Evolutionary conservation across 2,113 vertebrate genomes (phyloP).

Genomic region (Oxygymnocypris stewartii): DNA sequence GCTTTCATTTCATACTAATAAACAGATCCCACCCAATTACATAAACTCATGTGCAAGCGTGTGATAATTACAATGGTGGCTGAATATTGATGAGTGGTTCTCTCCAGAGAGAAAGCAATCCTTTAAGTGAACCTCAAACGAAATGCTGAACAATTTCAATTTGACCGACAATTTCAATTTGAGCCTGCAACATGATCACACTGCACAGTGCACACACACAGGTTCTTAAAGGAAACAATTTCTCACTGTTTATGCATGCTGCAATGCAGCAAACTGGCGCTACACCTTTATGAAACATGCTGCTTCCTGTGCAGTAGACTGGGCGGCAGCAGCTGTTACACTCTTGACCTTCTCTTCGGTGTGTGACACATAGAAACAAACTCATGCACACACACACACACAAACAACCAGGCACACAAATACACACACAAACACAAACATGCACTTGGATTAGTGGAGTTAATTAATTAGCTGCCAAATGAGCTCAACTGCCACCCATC

Average conservation of each 20-base stretch:
- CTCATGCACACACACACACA: constrained; percentile 31
- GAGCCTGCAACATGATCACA: background rate
- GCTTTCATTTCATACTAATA: background rate
- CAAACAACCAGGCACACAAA: constrained; percentile 11
- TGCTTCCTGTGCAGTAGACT: background rate
- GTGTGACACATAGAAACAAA: constrained; percentile 25
- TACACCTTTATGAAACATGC: constrained; percentile 7
- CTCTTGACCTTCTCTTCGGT: background rate
- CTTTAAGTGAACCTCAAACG: background rate
- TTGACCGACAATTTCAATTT: background rate
- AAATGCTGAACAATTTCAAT: background rate
- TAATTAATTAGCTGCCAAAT: background rate
- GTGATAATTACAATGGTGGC: background rate
- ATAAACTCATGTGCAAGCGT: background rate
- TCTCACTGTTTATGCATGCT: constrained; percentile 12
- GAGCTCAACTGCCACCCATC: background rate
- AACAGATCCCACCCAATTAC: background rate
- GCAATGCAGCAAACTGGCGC: constrained; percentile 9
- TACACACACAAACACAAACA: background rate
- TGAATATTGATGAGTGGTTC: background rate
- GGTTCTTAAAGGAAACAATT: background rate
- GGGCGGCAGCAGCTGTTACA: background rate
- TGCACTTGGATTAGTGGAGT: background rate
- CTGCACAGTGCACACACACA: background rate
- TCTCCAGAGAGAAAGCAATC: constrained; percentile 16